Base-by-base conservation (phyloP, 2,797 vertebrate genomes). In the Ataeniobius toweri region DNA sequence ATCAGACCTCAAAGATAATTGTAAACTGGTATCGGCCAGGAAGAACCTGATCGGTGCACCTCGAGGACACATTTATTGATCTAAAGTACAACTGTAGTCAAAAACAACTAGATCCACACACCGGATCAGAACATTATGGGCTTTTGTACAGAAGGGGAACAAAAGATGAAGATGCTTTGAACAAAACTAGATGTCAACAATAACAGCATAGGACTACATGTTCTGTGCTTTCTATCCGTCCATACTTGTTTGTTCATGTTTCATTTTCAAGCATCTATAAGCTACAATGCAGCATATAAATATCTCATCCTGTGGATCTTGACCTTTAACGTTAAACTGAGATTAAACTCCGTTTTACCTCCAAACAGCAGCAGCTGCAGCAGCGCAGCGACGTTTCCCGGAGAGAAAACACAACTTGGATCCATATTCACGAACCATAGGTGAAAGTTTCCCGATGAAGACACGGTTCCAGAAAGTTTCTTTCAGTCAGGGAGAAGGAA, bases 351-450 rank as follows among this genome's bases (percentile, higher is more conserved):
- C 63, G 20, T 22, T 93, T 90, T 92, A 96, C 95, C 95, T 94
- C 93, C 87, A 14, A 80, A 8, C 89, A 90, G 91, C 76, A 94
- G 88, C 83, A 94, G 88, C 83, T 93, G 71, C 84, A 93, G 53
- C 85, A 93, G 31, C 87, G 90, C 81, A 24, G 75, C 86, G 85
- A 93, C 82, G 92, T 91, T 91, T 92, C 94, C 91, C 81, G 87
- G 87, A 91, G 87, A 93, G 86, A 94, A 92, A 91, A 89, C 94
- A 90, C 91, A 94, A 91, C 91, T 93, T 92, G 89, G 89, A 86
- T 89, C 92, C 96, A 96, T 96, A 74, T 89, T 95, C 88, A 75
- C 91, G 83, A 94, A 91, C 87, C 95, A 96, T 96, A 95, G 82
- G 95, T 93, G 91, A 92, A 93, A 94, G 93, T 93, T 94, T 92